Percentiles rank a stretch among this genome's conserved stretches.
Evolutionary conservation across 2,888 invertebrate species (phyloP).

Genomic region (Drosophila atripex): DNA sequence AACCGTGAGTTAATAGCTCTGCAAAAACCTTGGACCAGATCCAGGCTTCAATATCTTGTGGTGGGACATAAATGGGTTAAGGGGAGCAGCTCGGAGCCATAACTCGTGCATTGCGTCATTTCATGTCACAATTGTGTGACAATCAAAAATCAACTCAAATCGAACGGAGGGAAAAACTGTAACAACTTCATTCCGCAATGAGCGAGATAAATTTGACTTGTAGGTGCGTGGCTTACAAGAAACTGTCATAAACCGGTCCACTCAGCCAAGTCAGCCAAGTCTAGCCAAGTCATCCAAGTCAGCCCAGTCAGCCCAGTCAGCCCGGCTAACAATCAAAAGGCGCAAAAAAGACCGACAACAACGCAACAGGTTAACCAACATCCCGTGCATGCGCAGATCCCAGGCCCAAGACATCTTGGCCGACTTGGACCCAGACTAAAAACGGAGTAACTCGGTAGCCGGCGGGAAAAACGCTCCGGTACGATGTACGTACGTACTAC

Average conservation of each 20-base stretch:
- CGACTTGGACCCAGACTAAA: conserved; percentile 6
- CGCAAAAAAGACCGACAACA: conserved; percentile 67
- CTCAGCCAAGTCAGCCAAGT: conserved; percentile 10
- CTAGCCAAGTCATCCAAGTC: conserved; percentile 8
- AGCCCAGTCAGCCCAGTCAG: conserved; percentile 10
- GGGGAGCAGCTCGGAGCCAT: conserved; percentile 46
- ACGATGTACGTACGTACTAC: conserved; percentile 47
- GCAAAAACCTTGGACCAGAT: not conserved
- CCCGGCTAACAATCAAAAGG: conserved; percentile 48
- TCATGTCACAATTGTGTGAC: conserved; percentile 72
- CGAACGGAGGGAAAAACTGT: conserved; percentile 60
- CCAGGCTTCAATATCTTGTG: conserved; percentile 15
- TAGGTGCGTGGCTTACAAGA: conserved; percentile 79
- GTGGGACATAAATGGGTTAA: conserved; percentile 22
- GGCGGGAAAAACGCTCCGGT: conserved; percentile 13
- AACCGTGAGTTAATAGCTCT: not conserved
- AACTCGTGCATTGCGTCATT: conserved; percentile 75
- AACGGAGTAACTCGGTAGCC: conserved; percentile 1
- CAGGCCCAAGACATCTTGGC: conserved; percentile 24
- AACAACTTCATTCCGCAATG: conserved; percentile 76
- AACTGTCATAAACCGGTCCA: conserved; percentile 70
- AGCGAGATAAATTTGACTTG: conserved; percentile 71
- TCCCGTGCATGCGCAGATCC: conserved; percentile 50
- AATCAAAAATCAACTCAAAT: conserved; percentile 70
- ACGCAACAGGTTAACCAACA: conserved; percentile 78